phyloP scores from a whole-genome alignment of 2,888 invertebrate species.

The Lycia hirtaria region DNA sequence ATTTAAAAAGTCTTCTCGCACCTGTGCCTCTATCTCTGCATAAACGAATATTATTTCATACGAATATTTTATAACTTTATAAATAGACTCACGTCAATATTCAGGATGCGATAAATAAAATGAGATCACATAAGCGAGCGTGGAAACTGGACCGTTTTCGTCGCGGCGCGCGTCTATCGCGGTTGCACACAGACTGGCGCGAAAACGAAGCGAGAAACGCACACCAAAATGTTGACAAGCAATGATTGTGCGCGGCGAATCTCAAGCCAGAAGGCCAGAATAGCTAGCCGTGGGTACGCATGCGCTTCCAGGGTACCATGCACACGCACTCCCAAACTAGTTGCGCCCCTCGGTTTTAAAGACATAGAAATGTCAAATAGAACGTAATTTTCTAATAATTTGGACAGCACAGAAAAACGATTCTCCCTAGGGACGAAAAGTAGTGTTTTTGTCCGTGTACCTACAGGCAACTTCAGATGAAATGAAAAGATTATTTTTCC shows the following conservation, averaged over 20 bases:
- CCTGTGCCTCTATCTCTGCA: not conserved
- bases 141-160: conserved; percentile 44
- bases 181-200: conserved; percentile 66
- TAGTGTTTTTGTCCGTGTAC: too few relatives aligned
- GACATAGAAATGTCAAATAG: too few relatives aligned
- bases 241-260: conserved; percentile 35
- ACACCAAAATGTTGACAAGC: conserved; percentile 59
- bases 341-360: too few relatives aligned
- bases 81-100: conserved; percentile 60
- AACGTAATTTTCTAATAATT: too few relatives aligned
- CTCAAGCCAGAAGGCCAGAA: conserved; percentile 25
- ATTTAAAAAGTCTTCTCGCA: not conserved
- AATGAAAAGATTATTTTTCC: too few relatives aligned
- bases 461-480: too few relatives aligned
- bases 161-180: conserved; percentile 59
- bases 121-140: conserved; percentile 65
- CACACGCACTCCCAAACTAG: not conserved
- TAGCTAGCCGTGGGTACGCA: conserved; percentile 27
- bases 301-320: conserved; percentile 31
- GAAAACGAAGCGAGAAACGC: conserved; percentile 44
- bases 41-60: too few relatives aligned
- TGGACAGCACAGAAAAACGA: too few relatives aligned
- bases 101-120: conserved; percentile 57
- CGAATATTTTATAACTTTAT: conserved; percentile 24
- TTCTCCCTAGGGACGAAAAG: too few relatives aligned